Percentiles rank a stretch among this genome's conserved stretches.
Conservation (phyloP, 2,113 vertebrate genomes). For the Phocoena sinus region DNA sequence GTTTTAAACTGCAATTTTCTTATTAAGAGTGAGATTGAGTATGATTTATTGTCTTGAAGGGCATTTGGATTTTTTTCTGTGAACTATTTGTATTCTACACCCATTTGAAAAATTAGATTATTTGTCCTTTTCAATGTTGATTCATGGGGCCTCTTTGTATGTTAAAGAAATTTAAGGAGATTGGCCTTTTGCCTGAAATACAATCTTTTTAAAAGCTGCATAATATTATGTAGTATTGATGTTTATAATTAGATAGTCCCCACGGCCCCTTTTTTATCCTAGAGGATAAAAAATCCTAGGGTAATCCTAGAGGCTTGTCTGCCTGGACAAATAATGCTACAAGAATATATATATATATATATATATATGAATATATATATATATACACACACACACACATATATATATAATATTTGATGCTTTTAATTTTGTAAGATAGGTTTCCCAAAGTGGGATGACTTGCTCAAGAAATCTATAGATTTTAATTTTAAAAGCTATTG, state of each 20-base stretch:
- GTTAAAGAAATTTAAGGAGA: not conserved
- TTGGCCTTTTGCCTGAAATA: not conserved
- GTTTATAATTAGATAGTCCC: not conserved
- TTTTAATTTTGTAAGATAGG: not conserved
- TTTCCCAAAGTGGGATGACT: not conserved
- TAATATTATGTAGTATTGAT: not conserved
- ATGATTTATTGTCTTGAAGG: not conserved
- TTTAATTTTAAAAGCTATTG: not conserved
- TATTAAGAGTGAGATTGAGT: not conserved
- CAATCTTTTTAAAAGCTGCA: not conserved
- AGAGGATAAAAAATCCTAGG: too few species aligned
- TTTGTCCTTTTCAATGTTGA: slow-evolving; percentile 16
- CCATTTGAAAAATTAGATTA: not conserved
- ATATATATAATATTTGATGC: not conserved
- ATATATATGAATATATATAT: too few species aligned
- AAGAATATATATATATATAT: not conserved
- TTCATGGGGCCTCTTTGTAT: not conserved
- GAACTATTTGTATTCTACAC: not conserved
- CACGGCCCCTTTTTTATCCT: not conserved
- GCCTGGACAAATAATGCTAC: not conserved
- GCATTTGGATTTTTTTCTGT: not conserved
- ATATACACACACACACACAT: too few species aligned
- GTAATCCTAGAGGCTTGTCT: not conserved
- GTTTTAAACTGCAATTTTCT: not conserved
- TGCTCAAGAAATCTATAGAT: not conserved